A percentile compares a stretch with the other conserved stretches of the same genome.
Evolutionary conservation across 2,797 vertebrate species (phyloP).

Genomic region (Leptatherina wallacei): DNA sequence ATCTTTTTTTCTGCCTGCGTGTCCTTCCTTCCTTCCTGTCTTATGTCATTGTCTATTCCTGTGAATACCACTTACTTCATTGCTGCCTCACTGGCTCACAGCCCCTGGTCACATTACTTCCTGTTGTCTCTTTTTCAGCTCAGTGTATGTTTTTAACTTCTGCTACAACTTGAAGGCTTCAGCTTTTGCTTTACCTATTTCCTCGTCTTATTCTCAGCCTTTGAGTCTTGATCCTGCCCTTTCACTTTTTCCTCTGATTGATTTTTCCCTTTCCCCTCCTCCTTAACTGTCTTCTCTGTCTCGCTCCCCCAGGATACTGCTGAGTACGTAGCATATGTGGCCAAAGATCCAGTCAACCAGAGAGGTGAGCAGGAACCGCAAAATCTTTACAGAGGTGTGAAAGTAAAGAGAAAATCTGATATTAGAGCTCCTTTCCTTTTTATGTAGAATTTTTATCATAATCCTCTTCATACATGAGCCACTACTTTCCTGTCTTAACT

Average conservation of each 20-base stretch:
- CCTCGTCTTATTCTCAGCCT: conserved; percentile 41
- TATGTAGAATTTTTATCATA: conserved; percentile 1
- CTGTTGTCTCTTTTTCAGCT: conserved; percentile 57
- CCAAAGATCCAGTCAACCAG: conserved; percentile 99
- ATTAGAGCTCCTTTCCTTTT: not conserved
- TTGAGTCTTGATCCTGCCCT: conserved; percentile 48
- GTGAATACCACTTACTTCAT: conserved; percentile 59
- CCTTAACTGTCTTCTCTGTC: conserved; percentile 51
- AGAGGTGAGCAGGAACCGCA: conserved; percentile 86
- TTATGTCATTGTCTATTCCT: conserved; percentile 66
- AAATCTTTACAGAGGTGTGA: conserved; percentile 20
- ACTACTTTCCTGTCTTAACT: conserved; percentile 11
- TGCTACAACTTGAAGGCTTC: conserved; percentile 40
- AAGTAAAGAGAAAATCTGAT: conserved; percentile 1
- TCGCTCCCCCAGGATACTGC: conserved; percentile 90
- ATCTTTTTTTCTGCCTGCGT: conserved; percentile 62
- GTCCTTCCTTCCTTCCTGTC: conserved; percentile 73
- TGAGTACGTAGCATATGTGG: conserved; percentile 97
- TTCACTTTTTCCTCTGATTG: conserved; percentile 43
- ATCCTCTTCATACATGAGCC: not conserved
- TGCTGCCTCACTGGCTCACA: conserved; percentile 45
- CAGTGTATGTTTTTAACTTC: conserved; percentile 47
- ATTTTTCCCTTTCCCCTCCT: conserved; percentile 26
- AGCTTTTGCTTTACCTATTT: conserved; percentile 51
- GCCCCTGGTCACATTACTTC: conserved; percentile 47